Conservation (phyloP, 2,113 vertebrate species). For the Percopsis transmontana region DNA sequence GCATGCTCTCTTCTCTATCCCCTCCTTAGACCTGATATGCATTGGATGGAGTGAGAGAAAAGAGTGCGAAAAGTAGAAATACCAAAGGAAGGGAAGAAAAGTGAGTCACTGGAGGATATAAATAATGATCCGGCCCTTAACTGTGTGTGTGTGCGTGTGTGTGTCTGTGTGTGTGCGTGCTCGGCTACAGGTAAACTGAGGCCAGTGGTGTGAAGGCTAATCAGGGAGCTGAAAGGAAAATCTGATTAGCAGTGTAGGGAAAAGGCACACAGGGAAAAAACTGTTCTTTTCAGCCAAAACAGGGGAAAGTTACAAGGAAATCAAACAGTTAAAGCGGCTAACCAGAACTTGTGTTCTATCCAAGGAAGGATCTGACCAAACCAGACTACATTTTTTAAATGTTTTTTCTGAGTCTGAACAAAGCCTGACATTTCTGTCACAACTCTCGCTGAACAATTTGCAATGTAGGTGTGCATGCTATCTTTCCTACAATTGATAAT, state of each 20-base stretch:
- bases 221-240: conserved; percentile 50
- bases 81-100: neutral
- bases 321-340: conserved; percentile 1
- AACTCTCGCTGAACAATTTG: too few relatives aligned
- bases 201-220: conserved; percentile 53
- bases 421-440: too few relatives aligned
- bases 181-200: conserved; percentile 33
- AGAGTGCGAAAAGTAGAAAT: too few relatives aligned
- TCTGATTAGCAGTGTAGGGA: conserved; percentile 60
- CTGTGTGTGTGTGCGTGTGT: conserved; percentile 13
- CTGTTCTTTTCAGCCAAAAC: conserved; percentile 54
- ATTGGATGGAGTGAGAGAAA: too few relatives aligned
- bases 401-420: too few relatives aligned
- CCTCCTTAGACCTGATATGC: too few relatives aligned
- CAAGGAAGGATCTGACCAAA: too few relatives aligned
- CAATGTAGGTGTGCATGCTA: too few relatives aligned
- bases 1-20: too few relatives aligned
- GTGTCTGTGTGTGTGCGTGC: conserved; percentile 23
- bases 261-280: conserved; percentile 35
- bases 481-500: too few relatives aligned
- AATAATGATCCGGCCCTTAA: conserved; percentile 62
- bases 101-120: conserved; percentile 49
- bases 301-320: conserved; percentile 25
- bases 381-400: too few relatives aligned
- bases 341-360: too few relatives aligned